Base-by-base conservation (phyloP, 92 coral and sea anemone genomes). In the Pocillopora meandrina region DNA sequence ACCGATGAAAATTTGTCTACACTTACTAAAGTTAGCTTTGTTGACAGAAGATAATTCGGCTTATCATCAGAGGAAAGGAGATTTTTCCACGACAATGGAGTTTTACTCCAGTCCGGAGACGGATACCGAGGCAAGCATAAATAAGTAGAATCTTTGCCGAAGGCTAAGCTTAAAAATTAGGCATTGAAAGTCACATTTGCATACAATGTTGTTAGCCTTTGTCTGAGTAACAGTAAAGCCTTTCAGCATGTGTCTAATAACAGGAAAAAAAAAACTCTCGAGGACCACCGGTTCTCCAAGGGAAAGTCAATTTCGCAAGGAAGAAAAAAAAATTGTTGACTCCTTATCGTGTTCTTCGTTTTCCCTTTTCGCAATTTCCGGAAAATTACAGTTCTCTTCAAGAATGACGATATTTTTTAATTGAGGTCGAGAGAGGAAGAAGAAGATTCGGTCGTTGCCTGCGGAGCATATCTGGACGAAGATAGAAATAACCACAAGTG, bases 361-460 rank as follows among this genome's bases (percentile, higher is more conserved):
- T 3, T 42, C 52, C 77, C 42, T 23, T 34, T 35, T 7, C 19
- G 67, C 60, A 80, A 69, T 80, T 23, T 68, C 76, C 56, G 75
- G 42, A 10, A 20, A 26, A 56, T 80, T 69, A 33, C 60, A 19
- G 23, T 35, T 21, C 77, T 59, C 58, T 52, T 80, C 47, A 11
- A 65, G 35, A 57, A 56, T 58, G 70, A 20, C 26, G n/a, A 68
- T 47, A 70, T 12, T 57, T 18, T 9, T 23, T 0, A 31, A 21
- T 21, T n/a, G 52, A 42, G 52, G 58, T 13, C 34, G 1, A n/a
- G 17, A 52, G 70, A 34, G 31, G 77, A 12, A 33, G n/a, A 65
- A 16, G 36, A 23, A 56, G 66, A 62, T 14, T 9, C 59, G 34
- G 74, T 35, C 19, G 2, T 16, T 65, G 18, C 16, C 83, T 47